Evolutionary conservation across 2,113 vertebrate species (phyloP).

Genomic region (Oriolus oriolus): DNA sequence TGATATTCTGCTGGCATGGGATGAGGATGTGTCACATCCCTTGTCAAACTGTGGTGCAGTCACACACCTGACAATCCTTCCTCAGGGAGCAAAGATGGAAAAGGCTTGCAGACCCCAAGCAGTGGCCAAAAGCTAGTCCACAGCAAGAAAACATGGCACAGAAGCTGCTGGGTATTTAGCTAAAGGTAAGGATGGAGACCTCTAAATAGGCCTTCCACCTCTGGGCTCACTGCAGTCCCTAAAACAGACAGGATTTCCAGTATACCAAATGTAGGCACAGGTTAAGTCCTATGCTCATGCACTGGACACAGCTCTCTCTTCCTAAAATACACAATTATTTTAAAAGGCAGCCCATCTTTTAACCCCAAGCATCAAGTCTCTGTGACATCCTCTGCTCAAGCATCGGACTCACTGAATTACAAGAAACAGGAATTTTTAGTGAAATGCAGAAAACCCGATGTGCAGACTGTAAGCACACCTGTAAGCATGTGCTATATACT

Average conservation of each 20-base stretch:
- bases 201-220: background rate
- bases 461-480: background rate
- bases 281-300: background rate
- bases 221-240: background rate
- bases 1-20: background rate
- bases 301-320: background rate
- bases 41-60: background rate
- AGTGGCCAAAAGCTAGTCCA: background rate
- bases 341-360: background rate
- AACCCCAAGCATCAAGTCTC: background rate
- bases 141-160: background rate
- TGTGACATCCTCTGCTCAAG: background rate
- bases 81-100: background rate
- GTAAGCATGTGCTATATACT: background rate
- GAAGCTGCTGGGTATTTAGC: background rate
- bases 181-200: background rate
- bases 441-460: background rate
- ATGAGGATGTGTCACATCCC: background rate
- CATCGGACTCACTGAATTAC: background rate
- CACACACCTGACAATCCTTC: background rate
- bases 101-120: background rate
- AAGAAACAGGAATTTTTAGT: background rate
- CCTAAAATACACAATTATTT: background rate
- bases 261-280: background rate
- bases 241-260: background rate